These are phyloP conservation scores for Orycteropus afer DNA, from an alignment of 2,113 vertebrate genomes.

Conservation along the genomic window DNA sequence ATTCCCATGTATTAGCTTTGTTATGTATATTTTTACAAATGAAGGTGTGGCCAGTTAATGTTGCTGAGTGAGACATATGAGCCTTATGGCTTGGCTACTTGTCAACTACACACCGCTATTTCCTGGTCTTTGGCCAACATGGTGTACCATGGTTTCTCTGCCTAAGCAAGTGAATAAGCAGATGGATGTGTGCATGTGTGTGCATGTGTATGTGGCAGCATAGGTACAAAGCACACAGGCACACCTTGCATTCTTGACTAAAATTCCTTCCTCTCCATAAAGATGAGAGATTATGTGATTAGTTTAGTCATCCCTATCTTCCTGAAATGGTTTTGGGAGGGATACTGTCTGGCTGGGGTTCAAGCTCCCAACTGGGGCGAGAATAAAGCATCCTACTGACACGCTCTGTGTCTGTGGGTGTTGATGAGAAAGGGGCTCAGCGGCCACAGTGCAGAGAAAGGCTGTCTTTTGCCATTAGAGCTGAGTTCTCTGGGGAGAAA, in stretches of 20 bases:
- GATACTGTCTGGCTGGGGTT: background rate
- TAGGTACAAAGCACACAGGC: background rate
- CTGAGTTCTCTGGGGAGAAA: background rate
- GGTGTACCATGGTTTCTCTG: background rate
- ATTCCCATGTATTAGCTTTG: background rate
- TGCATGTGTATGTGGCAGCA: background rate
- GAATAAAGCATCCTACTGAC: background rate
- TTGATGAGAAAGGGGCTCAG: background rate
- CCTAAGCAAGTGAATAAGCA: background rate
- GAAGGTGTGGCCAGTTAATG: constrained; percentile 1
- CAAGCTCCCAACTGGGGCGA: background rate
- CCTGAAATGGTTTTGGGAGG: constrained; percentile 25
- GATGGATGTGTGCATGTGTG: background rate
- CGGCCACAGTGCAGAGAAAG: background rate
- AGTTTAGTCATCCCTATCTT: constrained; percentile 6
- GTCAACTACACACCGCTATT: constrained; percentile 30
- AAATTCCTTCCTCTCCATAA: constrained; percentile 15
- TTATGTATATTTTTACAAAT: background rate
- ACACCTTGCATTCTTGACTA: constrained; percentile 55
- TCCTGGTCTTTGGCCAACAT: constrained; percentile 35
- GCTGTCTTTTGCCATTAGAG: background rate
- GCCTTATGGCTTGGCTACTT: background rate
- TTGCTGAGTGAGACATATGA: background rate
- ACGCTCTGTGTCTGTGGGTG: background rate
- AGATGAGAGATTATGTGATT: constrained; percentile 44